Evolutionary conservation across 2,113 vertebrate species (phyloP), one percentile per base, ranked within the genome.

Genomic region (Heterotis niloticus): DNA sequence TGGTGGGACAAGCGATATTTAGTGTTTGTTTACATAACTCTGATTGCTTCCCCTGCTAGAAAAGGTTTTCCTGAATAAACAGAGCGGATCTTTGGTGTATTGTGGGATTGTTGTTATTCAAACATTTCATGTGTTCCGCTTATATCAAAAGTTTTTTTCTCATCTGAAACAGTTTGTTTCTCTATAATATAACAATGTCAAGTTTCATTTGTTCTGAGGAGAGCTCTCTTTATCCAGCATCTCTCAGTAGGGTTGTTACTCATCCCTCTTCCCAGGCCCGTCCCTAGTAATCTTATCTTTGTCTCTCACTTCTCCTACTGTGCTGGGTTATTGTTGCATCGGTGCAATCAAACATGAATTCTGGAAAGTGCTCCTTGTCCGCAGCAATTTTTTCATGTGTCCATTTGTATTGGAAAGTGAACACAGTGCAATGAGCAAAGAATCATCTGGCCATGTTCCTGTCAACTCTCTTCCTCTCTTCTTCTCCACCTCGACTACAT

Each of bases 121-220:
- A 59, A 78, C 20, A 23, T 68, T 56, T 68, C 66, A 24, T 62
- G 5, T 1, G 23, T 62, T 10, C 24, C 13, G 65, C 28, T 54
- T 14, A 56, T 52, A 24, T 24, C 56, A 51, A 28, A 14, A 62
- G 23, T 51, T 18, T 18, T 10, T n/a, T 7, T 44, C 34, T 23
- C 60, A 18, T 26, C 24, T 65, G 18, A 69, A 69, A 51, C 56
- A 65, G 13, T 59, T 73, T 64, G 56, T 65, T 75, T 79, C 62
- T 62, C 60, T 16, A 14, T 23, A 57, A 24, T 9, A 52, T 18
- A 54, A 79, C 60, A 54, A 23, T 57, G 44, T 75, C 70, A 74
- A 17, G 28, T 56, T 34, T 56, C 14, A 57, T 79, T 66, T 28
- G n/a, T 12, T 44, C 23, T 10, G 59, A 74, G 60, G 13, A 29